These are phyloP conservation scores for Leptinotarsa tumamoca DNA, from an alignment of 2,888 invertebrate species.

Conservation along the genomic window DNA sequence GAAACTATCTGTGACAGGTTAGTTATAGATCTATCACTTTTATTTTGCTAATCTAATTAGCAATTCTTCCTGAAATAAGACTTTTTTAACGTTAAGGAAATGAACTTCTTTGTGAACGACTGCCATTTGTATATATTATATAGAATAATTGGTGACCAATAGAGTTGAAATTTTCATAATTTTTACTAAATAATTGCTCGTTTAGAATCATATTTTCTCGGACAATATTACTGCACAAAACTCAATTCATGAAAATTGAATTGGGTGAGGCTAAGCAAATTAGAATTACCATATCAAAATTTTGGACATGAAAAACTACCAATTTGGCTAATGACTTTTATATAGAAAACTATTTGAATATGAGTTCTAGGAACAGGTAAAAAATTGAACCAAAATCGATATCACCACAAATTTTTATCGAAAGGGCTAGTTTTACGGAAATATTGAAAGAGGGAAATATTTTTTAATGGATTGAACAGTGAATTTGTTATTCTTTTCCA, in stretches of 20 bases:
- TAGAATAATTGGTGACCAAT: constrained; percentile 51
- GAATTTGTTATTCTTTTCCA: too few relatives aligned
- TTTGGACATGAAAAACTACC: neutral
- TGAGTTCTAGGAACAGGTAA: too few relatives aligned
- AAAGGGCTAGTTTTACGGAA: too few relatives aligned
- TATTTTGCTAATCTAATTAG: constrained; percentile 36
- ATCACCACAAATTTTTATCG: too few relatives aligned
- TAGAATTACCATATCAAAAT: constrained; percentile 31
- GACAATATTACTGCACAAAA: constrained; percentile 9
- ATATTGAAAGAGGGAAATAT: too few relatives aligned
- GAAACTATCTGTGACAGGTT: constrained; percentile 4
- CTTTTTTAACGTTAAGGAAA: constrained; percentile 44
- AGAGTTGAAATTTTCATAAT: constrained; percentile 29
- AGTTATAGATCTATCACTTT: constrained; percentile 28
- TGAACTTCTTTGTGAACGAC: constrained; percentile 50
- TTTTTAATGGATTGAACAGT: too few relatives aligned
- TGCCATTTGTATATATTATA: constrained; percentile 58
- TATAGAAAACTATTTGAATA: too few relatives aligned
- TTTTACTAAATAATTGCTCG: constrained; percentile 20
- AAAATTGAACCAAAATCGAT: too few relatives aligned
- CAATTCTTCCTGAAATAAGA: constrained; percentile 53
- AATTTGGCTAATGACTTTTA: neutral
- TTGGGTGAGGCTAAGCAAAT: neutral
- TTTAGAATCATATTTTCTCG: constrained; percentile 22
- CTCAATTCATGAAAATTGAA: neutral